phyloP scores from a whole-genome alignment of 2,113 vertebrate species.

The Centropus bengalensis region DNA sequence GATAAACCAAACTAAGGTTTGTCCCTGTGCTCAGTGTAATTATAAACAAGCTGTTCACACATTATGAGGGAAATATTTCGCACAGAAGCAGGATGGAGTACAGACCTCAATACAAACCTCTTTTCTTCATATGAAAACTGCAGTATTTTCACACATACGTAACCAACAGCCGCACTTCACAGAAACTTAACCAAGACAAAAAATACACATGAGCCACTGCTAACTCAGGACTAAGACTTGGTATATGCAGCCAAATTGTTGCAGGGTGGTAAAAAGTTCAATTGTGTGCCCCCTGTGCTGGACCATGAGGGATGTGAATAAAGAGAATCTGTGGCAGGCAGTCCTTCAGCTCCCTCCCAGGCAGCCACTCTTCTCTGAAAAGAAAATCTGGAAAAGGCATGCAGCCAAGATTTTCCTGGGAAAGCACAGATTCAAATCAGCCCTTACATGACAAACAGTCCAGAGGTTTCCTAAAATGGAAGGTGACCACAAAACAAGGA shows the following conservation, averaged over 20 bases:
- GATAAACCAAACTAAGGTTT: neutral
- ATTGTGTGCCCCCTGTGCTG: neutral
- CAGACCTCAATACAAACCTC: neutral
- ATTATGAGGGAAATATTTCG: neutral
- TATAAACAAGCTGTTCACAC: neutral
- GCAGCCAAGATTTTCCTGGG: too few relatives aligned
- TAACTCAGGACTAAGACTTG: neutral
- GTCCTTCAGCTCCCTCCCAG: neutral
- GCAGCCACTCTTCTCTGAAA: neutral
- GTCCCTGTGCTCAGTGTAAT: neutral
- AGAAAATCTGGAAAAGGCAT: neutral
- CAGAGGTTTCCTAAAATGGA: neutral
- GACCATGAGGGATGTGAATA: neutral
- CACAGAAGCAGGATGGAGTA: neutral
- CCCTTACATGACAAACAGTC: neutral
- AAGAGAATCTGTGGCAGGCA: neutral
- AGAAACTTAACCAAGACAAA: neutral
- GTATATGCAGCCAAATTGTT: neutral
- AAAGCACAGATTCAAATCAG: neutral
- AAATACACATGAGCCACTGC: neutral
- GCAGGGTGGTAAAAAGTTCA: neutral
- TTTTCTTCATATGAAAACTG: neutral
- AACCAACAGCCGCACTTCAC: neutral
- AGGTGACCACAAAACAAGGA: neutral
- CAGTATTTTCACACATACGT: neutral